These are phyloP conservation scores for Campylorhamphus procurvoides DNA, from an alignment of 2,113 vertebrate species.

Conservation along the genomic window DNA sequence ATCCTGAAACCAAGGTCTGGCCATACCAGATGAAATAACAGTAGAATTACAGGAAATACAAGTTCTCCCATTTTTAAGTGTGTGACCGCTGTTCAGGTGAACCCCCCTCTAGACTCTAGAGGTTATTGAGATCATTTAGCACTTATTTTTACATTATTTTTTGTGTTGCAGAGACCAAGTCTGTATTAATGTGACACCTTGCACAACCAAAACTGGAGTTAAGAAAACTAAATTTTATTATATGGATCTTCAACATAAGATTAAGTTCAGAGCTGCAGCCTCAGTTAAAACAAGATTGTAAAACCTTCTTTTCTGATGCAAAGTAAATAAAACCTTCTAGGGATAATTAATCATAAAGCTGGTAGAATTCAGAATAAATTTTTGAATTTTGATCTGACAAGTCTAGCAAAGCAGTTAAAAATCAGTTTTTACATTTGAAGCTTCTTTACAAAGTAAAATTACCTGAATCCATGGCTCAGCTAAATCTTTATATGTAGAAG, in stretches of 20 bases:
- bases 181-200: not conserved
- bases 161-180: not conserved
- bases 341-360: not conserved
- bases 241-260: not conserved
- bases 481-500: constrained; percentile 82
- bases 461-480: constrained; percentile 92
- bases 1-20: not conserved
- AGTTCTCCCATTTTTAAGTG: not conserved
- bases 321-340: not conserved
- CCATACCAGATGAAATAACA: not conserved
- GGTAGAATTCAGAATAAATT: not conserved
- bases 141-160: not conserved
- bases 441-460: not conserved
- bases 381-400: not conserved
- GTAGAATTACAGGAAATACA: not conserved
- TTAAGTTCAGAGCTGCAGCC: not conserved
- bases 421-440: not conserved
- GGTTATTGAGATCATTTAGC: not conserved
- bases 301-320: not conserved
- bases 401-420: not conserved
- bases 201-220: not conserved
- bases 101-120: not conserved
- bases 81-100: not conserved
- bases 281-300: not conserved
- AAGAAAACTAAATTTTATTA: not conserved